These are phyloP conservation scores for Oconnorella tubifera DNA, from an alignment of 2,888 invertebrate genomes.

Conservation along the genomic window DNA sequence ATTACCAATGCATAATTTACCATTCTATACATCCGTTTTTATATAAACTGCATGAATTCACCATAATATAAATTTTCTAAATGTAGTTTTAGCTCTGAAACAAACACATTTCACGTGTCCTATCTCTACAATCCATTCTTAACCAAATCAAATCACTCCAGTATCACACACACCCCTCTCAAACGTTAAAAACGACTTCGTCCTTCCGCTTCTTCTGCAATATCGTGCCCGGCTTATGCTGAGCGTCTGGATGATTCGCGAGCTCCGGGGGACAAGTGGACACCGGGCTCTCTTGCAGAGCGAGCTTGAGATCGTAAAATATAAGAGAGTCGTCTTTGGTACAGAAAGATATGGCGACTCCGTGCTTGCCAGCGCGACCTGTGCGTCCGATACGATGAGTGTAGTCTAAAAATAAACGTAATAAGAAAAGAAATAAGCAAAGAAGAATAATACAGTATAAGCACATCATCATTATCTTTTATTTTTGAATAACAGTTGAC, in stretches of 20 bases:
- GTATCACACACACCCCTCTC: too few relatives aligned
- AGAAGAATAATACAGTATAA: too few relatives aligned
- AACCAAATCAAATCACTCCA: too few relatives aligned
- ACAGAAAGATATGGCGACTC: conserved; percentile 90
- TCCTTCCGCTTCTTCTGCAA: conserved; percentile 71
- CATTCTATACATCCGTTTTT: too few relatives aligned
- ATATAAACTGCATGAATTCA: too few relatives aligned
- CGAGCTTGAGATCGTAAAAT: conserved; percentile 96
- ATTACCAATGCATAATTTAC: too few relatives aligned
- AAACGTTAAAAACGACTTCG: conserved; percentile 39
- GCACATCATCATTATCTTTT: too few relatives aligned
- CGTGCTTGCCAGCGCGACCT: conserved; percentile 96
- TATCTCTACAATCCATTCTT: too few relatives aligned
- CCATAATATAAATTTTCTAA: too few relatives aligned
- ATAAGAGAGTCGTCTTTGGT: conserved; percentile 93
- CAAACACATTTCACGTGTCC: too few relatives aligned
- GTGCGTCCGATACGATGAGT: conserved; percentile 91
- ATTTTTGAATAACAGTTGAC: too few relatives aligned
- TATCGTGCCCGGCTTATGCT: conserved; percentile 92
- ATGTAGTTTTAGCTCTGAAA: too few relatives aligned
- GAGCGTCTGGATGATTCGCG: conserved; percentile 96
- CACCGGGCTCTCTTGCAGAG: conserved; percentile 76
- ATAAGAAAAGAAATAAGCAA: background rate
- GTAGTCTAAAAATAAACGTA: conserved; percentile 65
- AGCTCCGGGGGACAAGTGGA: conserved; percentile 94